phyloP scores from a whole-genome alignment of 2,113 vertebrate species.

The Struthio camelus region DNA sequence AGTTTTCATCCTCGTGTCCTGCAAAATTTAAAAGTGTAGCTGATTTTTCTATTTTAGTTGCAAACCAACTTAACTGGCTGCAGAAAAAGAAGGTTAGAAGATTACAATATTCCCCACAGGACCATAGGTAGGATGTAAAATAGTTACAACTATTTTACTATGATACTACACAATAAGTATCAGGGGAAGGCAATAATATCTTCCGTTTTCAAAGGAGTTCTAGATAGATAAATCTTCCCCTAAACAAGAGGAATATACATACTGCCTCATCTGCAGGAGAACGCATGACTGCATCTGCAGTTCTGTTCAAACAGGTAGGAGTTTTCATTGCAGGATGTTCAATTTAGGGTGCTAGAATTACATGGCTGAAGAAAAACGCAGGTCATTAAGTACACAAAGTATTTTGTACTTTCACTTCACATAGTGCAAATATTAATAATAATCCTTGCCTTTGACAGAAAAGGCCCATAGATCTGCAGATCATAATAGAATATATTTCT shows the following conservation, averaged over 20 bases:
- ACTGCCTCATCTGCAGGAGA: neutral
- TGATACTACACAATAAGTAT: neutral
- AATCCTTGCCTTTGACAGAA: neutral
- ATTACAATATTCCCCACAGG: neutral
- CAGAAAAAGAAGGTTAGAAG: neutral
- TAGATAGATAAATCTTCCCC: neutral
- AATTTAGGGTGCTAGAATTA: neutral
- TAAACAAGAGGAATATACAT: neutral
- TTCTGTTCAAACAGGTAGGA: neutral
- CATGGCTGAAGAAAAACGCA: neutral
- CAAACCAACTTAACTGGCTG: neutral
- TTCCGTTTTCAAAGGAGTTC: neutral
- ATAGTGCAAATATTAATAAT: neutral
- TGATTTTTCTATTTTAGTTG: neutral
- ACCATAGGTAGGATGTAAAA: neutral
- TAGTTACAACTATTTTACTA: neutral
- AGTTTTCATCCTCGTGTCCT: neutral
- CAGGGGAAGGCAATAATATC: neutral
- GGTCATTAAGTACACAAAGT: neutral
- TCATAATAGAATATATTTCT: neutral
- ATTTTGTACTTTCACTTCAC: neutral
- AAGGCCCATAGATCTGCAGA: neutral
- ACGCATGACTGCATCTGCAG: neutral
- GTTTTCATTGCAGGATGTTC: neutral
- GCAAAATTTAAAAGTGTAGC: neutral